Conservation (phyloP, 2,113 vertebrate genomes). For the Lampris megalopsis region DNA sequence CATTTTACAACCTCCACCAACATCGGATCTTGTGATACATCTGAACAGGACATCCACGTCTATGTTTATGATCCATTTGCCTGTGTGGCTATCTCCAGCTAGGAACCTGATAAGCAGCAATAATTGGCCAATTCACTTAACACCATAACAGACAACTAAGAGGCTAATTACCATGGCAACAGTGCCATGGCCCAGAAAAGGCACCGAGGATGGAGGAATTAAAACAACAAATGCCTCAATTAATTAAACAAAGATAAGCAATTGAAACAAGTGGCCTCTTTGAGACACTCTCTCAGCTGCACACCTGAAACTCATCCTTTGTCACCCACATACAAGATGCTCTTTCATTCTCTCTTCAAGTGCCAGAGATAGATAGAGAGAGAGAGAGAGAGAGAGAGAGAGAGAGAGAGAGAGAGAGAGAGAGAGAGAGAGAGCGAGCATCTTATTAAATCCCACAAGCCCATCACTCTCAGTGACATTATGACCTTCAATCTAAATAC, state of each 20-base stretch:
- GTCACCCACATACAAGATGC: background rate
- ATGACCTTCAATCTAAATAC: constrained; percentile 68
- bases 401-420: background rate
- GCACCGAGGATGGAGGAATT: constrained; percentile 30
- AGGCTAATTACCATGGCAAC: constrained; percentile 65
- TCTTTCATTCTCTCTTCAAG: constrained; percentile 16
- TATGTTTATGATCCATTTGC: constrained; percentile 1
- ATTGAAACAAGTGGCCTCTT: background rate
- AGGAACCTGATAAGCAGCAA: constrained; percentile 56
- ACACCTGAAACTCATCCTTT: background rate
- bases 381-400: constrained; percentile 6
- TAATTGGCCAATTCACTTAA: constrained; percentile 65
- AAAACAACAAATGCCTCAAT: constrained; percentile 49
- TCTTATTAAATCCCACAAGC: constrained; percentile 41
- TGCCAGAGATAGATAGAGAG: constrained; percentile 3
- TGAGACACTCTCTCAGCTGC: background rate
- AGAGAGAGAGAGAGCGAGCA: background rate
- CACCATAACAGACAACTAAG: constrained; percentile 62
- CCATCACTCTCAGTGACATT: constrained; percentile 39
- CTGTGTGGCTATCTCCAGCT: constrained; percentile 31
- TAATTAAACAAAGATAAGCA: constrained; percentile 10
- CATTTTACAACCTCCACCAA: constrained; percentile 24
- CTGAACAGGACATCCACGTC: constrained; percentile 47
- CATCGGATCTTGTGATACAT: constrained; percentile 59
- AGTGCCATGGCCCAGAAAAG: constrained; percentile 39